Conservation (phyloP, 2,797 vertebrate species). For the Halcyon chelicuti region DNA sequence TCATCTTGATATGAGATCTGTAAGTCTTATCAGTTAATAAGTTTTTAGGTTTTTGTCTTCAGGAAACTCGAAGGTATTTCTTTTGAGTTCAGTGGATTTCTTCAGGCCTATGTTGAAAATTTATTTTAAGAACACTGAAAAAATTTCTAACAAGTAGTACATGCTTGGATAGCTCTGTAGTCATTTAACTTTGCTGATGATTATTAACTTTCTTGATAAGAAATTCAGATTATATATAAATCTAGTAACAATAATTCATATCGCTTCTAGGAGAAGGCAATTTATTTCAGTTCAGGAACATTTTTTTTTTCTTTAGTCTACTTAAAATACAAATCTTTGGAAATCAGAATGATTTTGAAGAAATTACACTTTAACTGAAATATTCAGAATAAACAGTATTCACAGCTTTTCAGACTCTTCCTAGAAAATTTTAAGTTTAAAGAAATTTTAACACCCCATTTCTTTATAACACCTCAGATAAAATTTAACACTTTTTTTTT, state of each 20-base stretch:
- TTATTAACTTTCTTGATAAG: slow-evolving; percentile 29
- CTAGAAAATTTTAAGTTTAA: not conserved
- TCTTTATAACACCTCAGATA: not conserved
- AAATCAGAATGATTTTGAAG: slow-evolving; percentile 18
- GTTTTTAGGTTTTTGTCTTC: not conserved
- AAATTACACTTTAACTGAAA: not conserved
- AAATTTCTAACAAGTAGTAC: slow-evolving; percentile 3
- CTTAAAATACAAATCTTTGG: not conserved
- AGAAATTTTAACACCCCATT: not conserved
- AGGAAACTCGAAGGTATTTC: not conserved
- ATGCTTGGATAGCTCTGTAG: not conserved
- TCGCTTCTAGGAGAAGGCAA: slow-evolving; percentile 18
- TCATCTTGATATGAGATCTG: not conserved
- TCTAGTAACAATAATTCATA: slow-evolving; percentile 42
- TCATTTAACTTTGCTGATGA: slow-evolving; percentile 33
- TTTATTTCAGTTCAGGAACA: not conserved
- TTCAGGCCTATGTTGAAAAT: not conserved
- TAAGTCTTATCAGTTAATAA: not conserved
- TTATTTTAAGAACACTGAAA: slow-evolving; percentile 10
- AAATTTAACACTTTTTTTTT: not conserved
- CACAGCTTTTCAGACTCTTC: not conserved
- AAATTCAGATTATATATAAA: slow-evolving; percentile 45
- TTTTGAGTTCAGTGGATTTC: not conserved
- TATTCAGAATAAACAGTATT: not conserved
- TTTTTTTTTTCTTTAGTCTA: not conserved